phyloP scores from a whole-genome alignment of 2,888 invertebrate species.

The Pollenia angustigena region DNA sequence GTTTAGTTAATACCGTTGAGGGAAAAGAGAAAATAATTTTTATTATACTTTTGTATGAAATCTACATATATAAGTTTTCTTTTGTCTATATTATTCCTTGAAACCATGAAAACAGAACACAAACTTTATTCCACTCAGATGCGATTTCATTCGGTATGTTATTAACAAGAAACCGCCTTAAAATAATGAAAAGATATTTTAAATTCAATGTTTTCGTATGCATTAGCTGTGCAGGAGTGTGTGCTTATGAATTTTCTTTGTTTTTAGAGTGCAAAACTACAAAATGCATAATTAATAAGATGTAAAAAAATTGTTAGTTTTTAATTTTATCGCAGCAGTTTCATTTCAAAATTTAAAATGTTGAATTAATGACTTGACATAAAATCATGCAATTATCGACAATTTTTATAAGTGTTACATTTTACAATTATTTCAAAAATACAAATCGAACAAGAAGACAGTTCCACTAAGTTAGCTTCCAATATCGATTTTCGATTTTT shows the following conservation, averaged over 20 bases:
- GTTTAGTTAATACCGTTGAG: constrained; percentile 24
- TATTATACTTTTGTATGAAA: constrained; percentile 37
- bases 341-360: no score
- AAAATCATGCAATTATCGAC: no score
- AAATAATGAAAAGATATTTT: constrained; percentile 33
- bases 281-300: no score
- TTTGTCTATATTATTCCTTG: constrained; percentile 27
- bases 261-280: not conserved
- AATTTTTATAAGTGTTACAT: no score
- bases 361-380: no score
- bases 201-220: constrained; percentile 15
- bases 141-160: constrained; percentile 50
- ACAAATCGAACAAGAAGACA: no score
- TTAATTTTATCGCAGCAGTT: no score
- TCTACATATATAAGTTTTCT: constrained; percentile 7
- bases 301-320: no score
- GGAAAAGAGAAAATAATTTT: constrained; percentile 42
- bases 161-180: constrained; percentile 58
- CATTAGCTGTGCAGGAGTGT: constrained; percentile 35
- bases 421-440: no score
- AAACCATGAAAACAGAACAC: constrained; percentile 51
- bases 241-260: not conserved
- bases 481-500: no score
- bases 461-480: no score
- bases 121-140: constrained; percentile 43